Evolutionary conservation across 2,113 vertebrate genomes (phyloP).

Genomic region (Monarcha castaneiventris): DNA sequence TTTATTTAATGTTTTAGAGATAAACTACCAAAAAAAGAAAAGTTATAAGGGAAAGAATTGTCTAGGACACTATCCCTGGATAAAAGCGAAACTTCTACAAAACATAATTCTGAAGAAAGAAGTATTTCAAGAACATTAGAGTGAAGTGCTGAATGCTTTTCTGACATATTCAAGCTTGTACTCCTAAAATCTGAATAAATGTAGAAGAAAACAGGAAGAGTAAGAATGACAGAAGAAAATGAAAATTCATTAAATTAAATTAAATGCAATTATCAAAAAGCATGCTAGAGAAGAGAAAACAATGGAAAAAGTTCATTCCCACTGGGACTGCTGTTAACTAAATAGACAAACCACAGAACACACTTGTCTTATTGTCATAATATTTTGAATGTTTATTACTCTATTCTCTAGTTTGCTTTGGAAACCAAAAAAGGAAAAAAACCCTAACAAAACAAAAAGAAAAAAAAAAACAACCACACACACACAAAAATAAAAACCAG

Average conservation of each 20-base stretch:
- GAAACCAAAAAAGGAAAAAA: neutral
- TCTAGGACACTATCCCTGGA: neutral
- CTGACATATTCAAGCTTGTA: neutral
- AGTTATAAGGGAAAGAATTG: neutral
- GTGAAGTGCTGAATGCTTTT: neutral
- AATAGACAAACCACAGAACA: neutral
- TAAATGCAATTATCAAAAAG: neutral
- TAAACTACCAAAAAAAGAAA: neutral
- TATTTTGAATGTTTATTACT: neutral
- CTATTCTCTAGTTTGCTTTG: neutral
- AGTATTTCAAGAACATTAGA: neutral
- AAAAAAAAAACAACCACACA: neutral
- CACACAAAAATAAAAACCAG: fast-evolving
- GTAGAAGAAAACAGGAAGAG: neutral
- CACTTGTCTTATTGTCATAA: neutral
- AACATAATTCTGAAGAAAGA: neutral
- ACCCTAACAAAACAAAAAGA: neutral
- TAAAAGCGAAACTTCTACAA: neutral
- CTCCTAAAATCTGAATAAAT: neutral
- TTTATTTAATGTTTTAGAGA: neutral
- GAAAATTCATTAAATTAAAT: neutral
- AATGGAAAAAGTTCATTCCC: neutral
- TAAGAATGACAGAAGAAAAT: neutral
- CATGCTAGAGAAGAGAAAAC: neutral
- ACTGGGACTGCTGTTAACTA: neutral